A percentile compares a stretch with the other conserved stretches of the same genome.
Conservation (phyloP, 2,113 vertebrate species). For the Phasianus colchicus region DNA sequence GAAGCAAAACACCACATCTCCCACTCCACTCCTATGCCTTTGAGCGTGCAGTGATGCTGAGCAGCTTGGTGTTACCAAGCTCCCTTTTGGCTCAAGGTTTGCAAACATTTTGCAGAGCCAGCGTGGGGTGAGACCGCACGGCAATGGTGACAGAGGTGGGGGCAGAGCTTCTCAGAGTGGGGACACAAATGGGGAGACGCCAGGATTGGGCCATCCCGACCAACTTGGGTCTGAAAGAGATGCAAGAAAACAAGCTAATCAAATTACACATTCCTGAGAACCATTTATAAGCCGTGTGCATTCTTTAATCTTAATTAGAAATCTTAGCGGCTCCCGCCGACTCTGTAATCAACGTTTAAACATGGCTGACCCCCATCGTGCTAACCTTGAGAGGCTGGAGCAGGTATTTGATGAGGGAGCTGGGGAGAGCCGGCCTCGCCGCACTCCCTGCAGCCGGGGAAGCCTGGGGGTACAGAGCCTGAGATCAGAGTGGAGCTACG, state of each 20-base stretch:
- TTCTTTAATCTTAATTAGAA: slow-evolving; percentile 85
- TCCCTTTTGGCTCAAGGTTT: not conserved
- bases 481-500: not conserved
- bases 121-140: not conserved
- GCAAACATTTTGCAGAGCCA: not conserved
- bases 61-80: not conserved
- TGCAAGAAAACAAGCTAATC: slow-evolving; percentile 70
- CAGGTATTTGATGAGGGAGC: not conserved
- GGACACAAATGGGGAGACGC: not conserved
- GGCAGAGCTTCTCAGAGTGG: not conserved
- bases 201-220: not conserved
- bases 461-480: not conserved
- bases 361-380: slow-evolving; percentile 57
- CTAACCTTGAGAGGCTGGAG: slow-evolving; percentile 66
- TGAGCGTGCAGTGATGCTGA: not conserved
- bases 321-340: slow-evolving; percentile 76
- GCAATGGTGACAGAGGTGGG: not conserved
- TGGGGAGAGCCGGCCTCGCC: not conserved
- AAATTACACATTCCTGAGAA: slow-evolving; percentile 77
- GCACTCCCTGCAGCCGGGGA: rapidly evolving
- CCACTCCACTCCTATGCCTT: not conserved
- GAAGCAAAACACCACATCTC: not conserved
- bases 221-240: slow-evolving; percentile 28
- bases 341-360: slow-evolving; percentile 73
- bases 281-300: slow-evolving; percentile 68